Evolutionary conservation across 2,888 invertebrate genomes (phyloP), one percentile per base, ranked within the genome.

Genomic region (Watsonalla binaria): DNA sequence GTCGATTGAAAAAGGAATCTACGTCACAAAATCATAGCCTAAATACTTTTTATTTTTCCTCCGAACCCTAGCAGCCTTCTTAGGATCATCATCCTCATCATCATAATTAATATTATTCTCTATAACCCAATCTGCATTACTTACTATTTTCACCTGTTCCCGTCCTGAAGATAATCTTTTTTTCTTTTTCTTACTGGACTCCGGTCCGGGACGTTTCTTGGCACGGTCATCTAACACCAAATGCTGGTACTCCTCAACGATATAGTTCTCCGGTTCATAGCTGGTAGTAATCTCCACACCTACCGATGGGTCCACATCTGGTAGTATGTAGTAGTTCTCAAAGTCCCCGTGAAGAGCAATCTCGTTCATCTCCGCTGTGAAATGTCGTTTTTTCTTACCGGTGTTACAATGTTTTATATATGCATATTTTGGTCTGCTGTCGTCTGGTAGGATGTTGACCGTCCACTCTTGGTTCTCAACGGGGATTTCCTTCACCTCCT

Each of bases 31-130:
- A 57, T 90, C 89, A 53, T 87, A 89, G 0, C 88, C 89, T 14
- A 89, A 51, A 57, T 90, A 90, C 68, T 88, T 90, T 61, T 90
- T 90, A 86, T 90, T 90, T 87, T 88, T 89, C 70, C 90, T 80
- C 58, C 90, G 72, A 1, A 87, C 90, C 5, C 90, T 58, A 0
- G 83, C 68, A 0, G 83, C 81, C 0, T 81, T 84, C 35, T 86
- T 86, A 24, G 81, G 84, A 0, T 88, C 88, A 6, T 87, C 85
- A 4, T 78, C 86, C 0, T 86, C 88, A 0, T 86, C 85, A 0
- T 79, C 87, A 58, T 82, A 88, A 0, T 77, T 79, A 5, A 81
- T 66, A 33, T 76, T 81, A 42, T 82, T 84, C 15, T 87, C 84
- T 0, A 90, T 82, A 0, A 80, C 79, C 90, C 89, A 89, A 8